phyloP scores from a whole-genome alignment of 2,888 invertebrate genomes.

The Poecilus cupreus region DNA sequence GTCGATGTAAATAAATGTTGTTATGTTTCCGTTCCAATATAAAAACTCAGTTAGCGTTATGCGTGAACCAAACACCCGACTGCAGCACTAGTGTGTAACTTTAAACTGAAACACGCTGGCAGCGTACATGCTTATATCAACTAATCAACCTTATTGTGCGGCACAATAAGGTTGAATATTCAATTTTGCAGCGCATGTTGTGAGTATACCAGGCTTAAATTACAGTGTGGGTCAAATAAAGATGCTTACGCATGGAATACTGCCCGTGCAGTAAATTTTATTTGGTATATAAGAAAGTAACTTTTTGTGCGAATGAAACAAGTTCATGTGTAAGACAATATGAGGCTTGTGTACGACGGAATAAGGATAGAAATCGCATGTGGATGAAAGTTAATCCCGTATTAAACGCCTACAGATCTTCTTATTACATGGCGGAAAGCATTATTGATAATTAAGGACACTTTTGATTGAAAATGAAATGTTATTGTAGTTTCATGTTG shows the following conservation, averaged over 20 bases:
- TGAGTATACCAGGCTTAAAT: constrained; percentile 31
- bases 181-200: background rate
- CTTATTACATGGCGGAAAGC: constrained; percentile 45
- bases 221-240: constrained; percentile 19
- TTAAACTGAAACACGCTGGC: background rate
- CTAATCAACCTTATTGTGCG: background rate
- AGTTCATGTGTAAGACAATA: constrained; percentile 32
- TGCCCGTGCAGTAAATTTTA: constrained; percentile 36
- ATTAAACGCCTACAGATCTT: constrained; percentile 53
- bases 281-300: constrained; percentile 49
- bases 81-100: background rate
- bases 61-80: background rate
- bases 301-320: constrained; percentile 40
- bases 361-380: background rate
- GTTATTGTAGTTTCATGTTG: constrained; percentile 30
- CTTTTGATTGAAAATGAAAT: constrained; percentile 46
- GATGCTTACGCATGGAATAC: constrained; percentile 11
- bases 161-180: background rate
- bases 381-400: constrained; percentile 43
- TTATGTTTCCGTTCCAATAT: constrained; percentile 39
- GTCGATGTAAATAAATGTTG: constrained; percentile 39
- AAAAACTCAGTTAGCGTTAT: constrained; percentile 23
- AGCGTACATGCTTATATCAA: background rate
- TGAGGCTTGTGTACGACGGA: background rate
- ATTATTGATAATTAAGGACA: constrained; percentile 29